phyloP scores from a whole-genome alignment of 2,797 vertebrate species.

The Numenius phaeopus region DNA sequence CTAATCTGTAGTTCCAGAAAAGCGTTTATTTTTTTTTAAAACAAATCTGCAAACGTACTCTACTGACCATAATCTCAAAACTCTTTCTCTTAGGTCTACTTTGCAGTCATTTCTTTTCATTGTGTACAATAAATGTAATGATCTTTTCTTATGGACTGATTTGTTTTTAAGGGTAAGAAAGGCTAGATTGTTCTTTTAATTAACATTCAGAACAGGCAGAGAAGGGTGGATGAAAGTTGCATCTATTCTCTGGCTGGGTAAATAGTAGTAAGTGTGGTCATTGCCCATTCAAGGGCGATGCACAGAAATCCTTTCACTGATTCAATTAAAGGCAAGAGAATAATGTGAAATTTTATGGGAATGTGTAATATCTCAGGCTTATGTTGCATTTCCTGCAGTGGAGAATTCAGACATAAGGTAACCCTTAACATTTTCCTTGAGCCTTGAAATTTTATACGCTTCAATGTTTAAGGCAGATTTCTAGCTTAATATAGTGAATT shows the following conservation, averaged over 20 bases:
- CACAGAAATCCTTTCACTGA: not conserved
- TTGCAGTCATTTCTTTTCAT: not conserved
- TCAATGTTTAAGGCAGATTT: not conserved
- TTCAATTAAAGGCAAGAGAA: not conserved
- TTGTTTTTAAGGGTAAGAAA: slow-evolving; percentile 18
- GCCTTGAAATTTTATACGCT: not conserved
- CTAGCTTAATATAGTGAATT: not conserved
- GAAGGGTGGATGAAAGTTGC: not conserved
- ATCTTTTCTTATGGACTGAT: not conserved
- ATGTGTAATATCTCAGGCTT: not conserved
- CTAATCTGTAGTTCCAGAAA: not conserved
- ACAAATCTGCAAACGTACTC: not conserved
- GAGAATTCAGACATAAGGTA: not conserved
- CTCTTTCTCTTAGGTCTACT: not conserved
- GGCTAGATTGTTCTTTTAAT: slow-evolving; percentile 34
- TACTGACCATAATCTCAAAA: not conserved
- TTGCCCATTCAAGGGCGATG: not conserved
- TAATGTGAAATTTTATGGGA: not conserved
- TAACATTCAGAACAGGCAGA: slow-evolving; percentile 33
- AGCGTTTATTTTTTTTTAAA: not conserved
- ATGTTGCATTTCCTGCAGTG: not conserved
- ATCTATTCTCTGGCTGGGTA: not conserved
- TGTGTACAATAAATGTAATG: not conserved
- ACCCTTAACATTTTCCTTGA: not conserved
- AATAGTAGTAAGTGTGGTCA: not conserved